Evolutionary conservation across 2,113 vertebrate species (phyloP).

Genomic region (Coptodon bakossiorum): DNA sequence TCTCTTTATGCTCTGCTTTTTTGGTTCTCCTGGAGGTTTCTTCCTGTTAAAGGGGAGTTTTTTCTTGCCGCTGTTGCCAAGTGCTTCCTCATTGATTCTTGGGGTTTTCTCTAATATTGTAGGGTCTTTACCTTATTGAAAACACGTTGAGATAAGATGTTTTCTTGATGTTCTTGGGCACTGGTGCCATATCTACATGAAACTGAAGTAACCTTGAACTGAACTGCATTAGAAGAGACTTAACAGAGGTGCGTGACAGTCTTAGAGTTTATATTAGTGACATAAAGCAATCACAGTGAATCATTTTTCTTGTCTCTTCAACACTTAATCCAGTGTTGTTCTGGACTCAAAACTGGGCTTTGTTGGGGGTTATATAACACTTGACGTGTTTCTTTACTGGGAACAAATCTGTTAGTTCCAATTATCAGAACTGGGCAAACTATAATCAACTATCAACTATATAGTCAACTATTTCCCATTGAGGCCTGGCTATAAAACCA

Average conservation of each 20-base stretch:
- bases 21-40: not conserved
- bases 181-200: not conserved
- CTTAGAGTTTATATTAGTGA: not conserved
- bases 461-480: not conserved
- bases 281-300: not conserved
- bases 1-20: fast-evolving
- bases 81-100: not conserved
- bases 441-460: not conserved
- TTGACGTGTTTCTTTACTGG: fast-evolving
- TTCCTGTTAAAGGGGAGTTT: fast-evolving
- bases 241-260: not conserved
- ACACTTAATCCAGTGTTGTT: not conserved
- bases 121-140: not conserved
- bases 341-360: not conserved
- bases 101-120: not conserved
- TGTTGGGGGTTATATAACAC: not conserved
- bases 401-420: not conserved
- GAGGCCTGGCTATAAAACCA: not conserved
- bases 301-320: not conserved
- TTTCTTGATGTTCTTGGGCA: not conserved
- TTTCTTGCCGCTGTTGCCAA: fast-evolving
- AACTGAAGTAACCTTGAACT: not conserved
- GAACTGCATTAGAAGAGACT: not conserved
- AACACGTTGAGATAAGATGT: not conserved
- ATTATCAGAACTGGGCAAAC: not conserved